Base-by-base conservation (phyloP, 2,797 vertebrate species). In the Cottoperca gobio region DNA sequence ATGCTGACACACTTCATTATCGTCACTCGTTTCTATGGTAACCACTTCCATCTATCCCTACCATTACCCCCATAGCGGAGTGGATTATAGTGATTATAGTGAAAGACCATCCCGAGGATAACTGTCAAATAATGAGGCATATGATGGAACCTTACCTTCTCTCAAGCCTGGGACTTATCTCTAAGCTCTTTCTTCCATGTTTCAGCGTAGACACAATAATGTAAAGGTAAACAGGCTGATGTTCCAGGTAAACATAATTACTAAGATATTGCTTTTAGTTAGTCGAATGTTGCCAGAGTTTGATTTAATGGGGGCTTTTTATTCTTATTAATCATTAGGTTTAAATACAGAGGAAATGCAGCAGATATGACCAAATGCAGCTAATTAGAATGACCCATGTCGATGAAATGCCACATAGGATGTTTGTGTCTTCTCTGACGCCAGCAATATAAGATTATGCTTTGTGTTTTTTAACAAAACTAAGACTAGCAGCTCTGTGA, bases 31-130 rank as follows among this genome's bases (percentile, higher is more conserved):
- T 93, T 83, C 93, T 62, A 89, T 88, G 85, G 90, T 70, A 85
- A 91, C 92, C 16, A 39, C 46, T 63, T 60, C 76, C 42, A 86
- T 86, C 78, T 79, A 76, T 88, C 71, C 60, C 82, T 82, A 62
- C 76, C 80, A 85, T 89, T 91, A 87, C 76, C 70, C 54, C 54
- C 58, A 68, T 74, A 73, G 77, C 53, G 1, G 67, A 85, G 76
- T 85, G 76, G 85, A 91, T 92, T 89, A 90, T 83, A 88, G 86
- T 87, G 82, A 89, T 88, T 87, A 83, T 79, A 50, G 73, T 78
- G 84, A 84, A 60, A 88, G 77, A 80, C 81, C 78, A 62, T 90
- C 77, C 76, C 63, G 31, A 37, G 66, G 83, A 88, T 87, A 83
- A 87, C 79, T 84, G 78, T 89, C 84, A 86, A 77, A 88, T 89